Base-by-base conservation (phyloP, 2,797 vertebrate species). In the Pelobates cultripes region DNA sequence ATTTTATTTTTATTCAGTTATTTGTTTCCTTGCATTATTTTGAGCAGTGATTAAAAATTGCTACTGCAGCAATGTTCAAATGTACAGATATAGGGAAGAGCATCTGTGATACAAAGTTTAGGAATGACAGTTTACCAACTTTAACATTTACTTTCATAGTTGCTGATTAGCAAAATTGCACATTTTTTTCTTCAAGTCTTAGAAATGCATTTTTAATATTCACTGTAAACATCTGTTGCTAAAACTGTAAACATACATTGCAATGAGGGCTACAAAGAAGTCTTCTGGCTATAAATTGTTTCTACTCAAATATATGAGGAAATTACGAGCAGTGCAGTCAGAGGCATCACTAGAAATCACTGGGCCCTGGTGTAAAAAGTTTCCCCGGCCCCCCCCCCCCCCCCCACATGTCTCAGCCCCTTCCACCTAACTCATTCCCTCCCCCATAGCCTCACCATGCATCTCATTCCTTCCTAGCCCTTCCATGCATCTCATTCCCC, bases 141-240 rank as follows among this genome's bases (percentile, higher is more conserved):
- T 17, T 64, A 64, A 64, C 61, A 64, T 28, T 7, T 64, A 6
- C 4, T 64, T 61, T 64, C 17, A 9, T 10, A 70, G 17, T 7
- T 70, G 69, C 69, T 70, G 69, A 47, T n/a, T 70, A 9, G 43
- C 45, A 47, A 47, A 47, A 47, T 5, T 28, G 28, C 28, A 5
- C 9, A 1, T 47, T 47, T 47, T 45, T 60, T 71, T 14, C 84
- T 55, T 14, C 57, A 61, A 61, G 14, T 61, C 57, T 61, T 61
- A 61, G 28, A 28, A 28, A 28, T 28, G 28, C 17, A 40, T 64
- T 28, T 64, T 64, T 7, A 57, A 57, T 57, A 57, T 4, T 57
- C n/a, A 17, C 14, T 14, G 5, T n/a, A 28, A 5, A 64, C 28
- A 64, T 3, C 17, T 64, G 61, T 64, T 15, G 9, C 1, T 3